phyloP scores from a whole-genome alignment of 2,113 vertebrate genomes.

The Hoplias malabaricus region DNA sequence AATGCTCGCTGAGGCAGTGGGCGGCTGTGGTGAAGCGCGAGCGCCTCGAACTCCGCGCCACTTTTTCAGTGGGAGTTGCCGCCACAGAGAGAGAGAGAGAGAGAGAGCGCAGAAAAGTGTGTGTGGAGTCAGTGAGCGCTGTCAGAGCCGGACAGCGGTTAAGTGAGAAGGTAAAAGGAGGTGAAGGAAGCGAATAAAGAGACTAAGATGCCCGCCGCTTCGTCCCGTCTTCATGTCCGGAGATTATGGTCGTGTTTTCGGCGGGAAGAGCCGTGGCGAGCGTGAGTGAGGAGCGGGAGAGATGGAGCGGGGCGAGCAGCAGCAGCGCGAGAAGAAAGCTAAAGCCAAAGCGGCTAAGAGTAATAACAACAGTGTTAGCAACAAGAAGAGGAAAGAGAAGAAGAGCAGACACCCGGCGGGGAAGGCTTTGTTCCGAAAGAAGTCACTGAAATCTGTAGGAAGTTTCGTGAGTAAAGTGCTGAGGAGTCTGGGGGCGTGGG shows the following conservation, averaged over 20 bases:
- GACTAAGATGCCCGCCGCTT: not conserved
- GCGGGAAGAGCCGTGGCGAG: not conserved
- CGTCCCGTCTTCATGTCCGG: not conserved
- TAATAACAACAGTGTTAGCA: not conserved
- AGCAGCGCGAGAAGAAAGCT: conserved; percentile 50
- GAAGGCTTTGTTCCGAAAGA: conserved; percentile 79
- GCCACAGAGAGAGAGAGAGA: not conserved
- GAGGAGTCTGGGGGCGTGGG: conserved; percentile 85
- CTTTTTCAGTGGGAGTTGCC: conserved; percentile 30
- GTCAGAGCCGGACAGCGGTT: not conserved
- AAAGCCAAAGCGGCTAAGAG: conserved; percentile 58
- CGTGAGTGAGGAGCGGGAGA: not conserved
- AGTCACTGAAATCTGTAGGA: conserved; percentile 84
- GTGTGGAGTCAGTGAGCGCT: not conserved
- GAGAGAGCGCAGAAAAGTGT: not conserved
- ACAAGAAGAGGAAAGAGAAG: conserved; percentile 65
- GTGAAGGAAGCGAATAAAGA: not conserved
- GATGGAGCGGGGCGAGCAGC: not conserved
- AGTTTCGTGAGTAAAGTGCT: conserved; percentile 89
- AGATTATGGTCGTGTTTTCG: not conserved
- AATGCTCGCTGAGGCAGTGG: too few relatives aligned
- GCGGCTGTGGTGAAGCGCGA: conserved; percentile 7
- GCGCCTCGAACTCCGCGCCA: conserved; percentile 16
- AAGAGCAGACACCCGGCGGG: conserved; percentile 89
- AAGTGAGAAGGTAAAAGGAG: not conserved